phyloP scores from a whole-genome alignment of 2,113 vertebrate species.

The Syngnathus floridae region DNA sequence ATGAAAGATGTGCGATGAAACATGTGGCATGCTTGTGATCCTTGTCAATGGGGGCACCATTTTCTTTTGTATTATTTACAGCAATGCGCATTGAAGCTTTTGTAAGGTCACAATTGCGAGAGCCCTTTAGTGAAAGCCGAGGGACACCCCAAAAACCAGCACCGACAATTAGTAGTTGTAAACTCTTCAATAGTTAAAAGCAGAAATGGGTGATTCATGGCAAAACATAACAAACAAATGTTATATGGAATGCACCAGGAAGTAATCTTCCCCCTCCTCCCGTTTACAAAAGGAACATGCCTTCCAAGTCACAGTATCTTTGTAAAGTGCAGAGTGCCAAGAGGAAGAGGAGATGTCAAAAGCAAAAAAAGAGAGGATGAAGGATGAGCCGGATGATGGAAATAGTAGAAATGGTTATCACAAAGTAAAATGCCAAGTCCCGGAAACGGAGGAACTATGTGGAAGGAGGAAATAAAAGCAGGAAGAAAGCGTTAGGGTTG shows the following conservation, averaged over 20 bases:
- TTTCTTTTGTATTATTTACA: constrained; percentile 49
- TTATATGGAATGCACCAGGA: constrained; percentile 26
- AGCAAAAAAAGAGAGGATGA: constrained; percentile 33
- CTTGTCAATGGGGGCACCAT: not conserved
- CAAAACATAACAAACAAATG: not conserved
- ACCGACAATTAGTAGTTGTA: constrained; percentile 62
- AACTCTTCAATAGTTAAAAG: constrained; percentile 61
- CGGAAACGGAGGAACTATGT: constrained; percentile 88
- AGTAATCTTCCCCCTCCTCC: not conserved
- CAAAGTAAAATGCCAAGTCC: constrained; percentile 97
- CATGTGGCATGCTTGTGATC: constrained; percentile 52
- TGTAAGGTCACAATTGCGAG: constrained; percentile 55
- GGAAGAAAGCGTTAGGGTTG: constrained; percentile 6
- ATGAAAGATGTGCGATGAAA: constrained; percentile 60
- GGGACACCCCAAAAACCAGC: constrained; percentile 63
- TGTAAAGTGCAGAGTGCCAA: constrained; percentile 74
- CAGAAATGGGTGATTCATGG: not conserved
- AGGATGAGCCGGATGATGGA: constrained; percentile 58
- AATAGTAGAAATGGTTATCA: constrained; percentile 91
- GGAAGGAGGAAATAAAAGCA: constrained; percentile 44
- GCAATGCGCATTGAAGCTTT: constrained; percentile 43
- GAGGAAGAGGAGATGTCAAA: constrained; percentile 36
- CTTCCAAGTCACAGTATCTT: constrained; percentile 27
- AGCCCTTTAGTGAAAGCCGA: constrained; percentile 65
- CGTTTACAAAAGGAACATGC: not conserved